Percentiles rank a stretch among this genome's conserved stretches.
These are phyloP conservation scores for Himalopsyche anomala DNA, from an alignment of 2,888 invertebrate species.

Conservation along the genomic window DNA sequence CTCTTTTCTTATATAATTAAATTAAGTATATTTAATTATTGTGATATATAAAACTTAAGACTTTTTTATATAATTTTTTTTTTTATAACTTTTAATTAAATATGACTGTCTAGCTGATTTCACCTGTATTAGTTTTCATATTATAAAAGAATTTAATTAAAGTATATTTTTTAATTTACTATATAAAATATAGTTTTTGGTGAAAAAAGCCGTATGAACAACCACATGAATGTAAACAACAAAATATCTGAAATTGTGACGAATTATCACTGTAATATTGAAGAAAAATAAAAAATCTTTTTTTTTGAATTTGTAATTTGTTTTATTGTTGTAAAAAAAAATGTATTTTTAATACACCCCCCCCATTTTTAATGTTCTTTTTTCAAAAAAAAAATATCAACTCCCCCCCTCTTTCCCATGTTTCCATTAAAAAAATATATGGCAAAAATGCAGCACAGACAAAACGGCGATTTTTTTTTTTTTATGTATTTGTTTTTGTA, in stretches of 20 bases:
- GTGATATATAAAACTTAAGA: conserved; percentile 4
- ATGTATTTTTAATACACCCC: not conserved
- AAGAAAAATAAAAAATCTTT: not conserved
- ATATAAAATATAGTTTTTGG: conserved; percentile 2
- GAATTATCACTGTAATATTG: not conserved
- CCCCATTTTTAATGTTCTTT: conserved; percentile 28
- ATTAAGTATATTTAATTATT: not conserved
- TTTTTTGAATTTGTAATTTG: not conserved
- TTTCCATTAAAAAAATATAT: conserved; percentile 4
- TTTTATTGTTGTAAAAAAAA: conserved; percentile 10
- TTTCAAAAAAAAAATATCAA: not conserved
- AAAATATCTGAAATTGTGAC: not conserved
- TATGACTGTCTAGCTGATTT: not conserved
- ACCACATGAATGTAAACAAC: not conserved
- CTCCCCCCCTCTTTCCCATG: not conserved
- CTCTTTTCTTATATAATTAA: not conserved
- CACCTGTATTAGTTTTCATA: not conserved
- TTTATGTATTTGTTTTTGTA: conserved; percentile 69
- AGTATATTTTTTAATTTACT: conserved; percentile 1
- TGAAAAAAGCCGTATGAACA: not conserved
- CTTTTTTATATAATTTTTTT: conserved; percentile 32
- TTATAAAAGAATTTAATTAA: not conserved
- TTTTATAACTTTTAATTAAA: conserved; percentile 7
- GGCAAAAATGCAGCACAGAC: conserved; percentile 64
- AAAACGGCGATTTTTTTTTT: conserved; percentile 74